phyloP scores from a whole-genome alignment of 2,797 vertebrate genomes.

The Sebastiscus albofasciatus region DNA sequence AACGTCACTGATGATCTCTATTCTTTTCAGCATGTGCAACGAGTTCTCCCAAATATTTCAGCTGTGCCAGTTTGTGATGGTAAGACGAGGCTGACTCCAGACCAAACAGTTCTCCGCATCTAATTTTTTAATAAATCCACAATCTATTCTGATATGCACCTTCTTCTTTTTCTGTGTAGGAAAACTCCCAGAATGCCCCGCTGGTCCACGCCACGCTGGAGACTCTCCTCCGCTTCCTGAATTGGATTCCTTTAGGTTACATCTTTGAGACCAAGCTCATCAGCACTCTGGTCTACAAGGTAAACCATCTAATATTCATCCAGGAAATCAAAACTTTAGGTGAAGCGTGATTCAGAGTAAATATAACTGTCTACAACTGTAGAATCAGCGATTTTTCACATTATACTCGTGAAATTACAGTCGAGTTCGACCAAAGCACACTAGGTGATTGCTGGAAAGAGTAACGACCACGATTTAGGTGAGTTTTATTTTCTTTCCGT shows the following conservation, averaged over 20 bases:
- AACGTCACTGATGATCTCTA: neutral
- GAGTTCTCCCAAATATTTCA: slow-evolving; percentile 99
- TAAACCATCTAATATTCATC: neutral
- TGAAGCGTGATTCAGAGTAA: neutral
- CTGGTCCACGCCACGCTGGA: slow-evolving; percentile 97
- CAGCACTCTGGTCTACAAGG: slow-evolving; percentile 90
- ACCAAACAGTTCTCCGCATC: neutral
- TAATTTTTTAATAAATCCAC: neutral
- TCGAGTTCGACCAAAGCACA: too few relatives aligned
- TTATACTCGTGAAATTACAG: too few relatives aligned
- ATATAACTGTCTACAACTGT: neutral
- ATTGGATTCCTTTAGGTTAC: slow-evolving; percentile 99
- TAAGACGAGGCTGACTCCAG: slow-evolving; percentile 72
- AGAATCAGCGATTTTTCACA: too few relatives aligned
- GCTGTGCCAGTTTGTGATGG: slow-evolving; percentile 99
- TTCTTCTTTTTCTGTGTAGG: slow-evolving; percentile 74
- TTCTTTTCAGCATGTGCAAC: slow-evolving; percentile 93
- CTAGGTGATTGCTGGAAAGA: too few relatives aligned
- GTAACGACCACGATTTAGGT: too few relatives aligned
- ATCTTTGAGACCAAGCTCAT: slow-evolving; percentile 99
- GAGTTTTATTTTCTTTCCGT: too few relatives aligned
- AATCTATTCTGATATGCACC: neutral
- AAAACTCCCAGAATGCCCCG: slow-evolving; percentile 98
- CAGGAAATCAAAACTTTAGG: neutral
- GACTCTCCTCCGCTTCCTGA: slow-evolving; percentile 95